Evolutionary conservation across 53 echinoderm and acorn worm species (phyloP), one percentile per base, ranked within the genome.

Genomic region (Crossaster papposus): DNA sequence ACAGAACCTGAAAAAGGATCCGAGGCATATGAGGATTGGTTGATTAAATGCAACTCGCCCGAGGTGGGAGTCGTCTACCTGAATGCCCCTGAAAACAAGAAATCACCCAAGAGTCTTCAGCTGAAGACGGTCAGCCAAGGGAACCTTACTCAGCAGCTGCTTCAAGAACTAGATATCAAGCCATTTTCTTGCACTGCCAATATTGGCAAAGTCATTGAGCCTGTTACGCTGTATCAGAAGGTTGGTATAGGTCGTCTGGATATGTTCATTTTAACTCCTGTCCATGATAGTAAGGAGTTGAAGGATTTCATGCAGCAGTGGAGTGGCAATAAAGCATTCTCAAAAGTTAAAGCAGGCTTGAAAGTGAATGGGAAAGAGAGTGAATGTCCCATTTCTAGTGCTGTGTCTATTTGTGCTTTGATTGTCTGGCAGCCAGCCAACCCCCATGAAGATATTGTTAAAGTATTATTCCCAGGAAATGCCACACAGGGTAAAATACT

Each of bases 381-480:
- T 38, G 99, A 99, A 33, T 82, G 89, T 4, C 54, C 94, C 26
- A 84, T 94, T 70, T 89, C 96, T 33, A 96, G 93, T 93, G 95
- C 94, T 36, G 92, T 96, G 24, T 99, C 99, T 65, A 92, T 99
- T 65, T 99, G 99, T 94, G 94, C 99, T 70, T 85, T 99, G 77
- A 93, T 99, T 83, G 99, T 99, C 64, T 99, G 99, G 99, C 99
- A 99, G 79, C 96, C 99, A 81, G 94, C 94, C 34, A 94, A 93
- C 70, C 96, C 91, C 26, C 91, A 93, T 50, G 99, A 99, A 81
- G 92, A 96, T 73, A 99, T 95, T 80, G 95, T 99, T 76, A 89
- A 96, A 91, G 96, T 99, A 15, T 90, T 99, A 36, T 99, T 99
- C 72, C 99, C 99, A 30, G 99, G 99, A 14, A 99, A 99, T 90